These are phyloP conservation scores for Oligia latruncula DNA, from an alignment of 2,888 invertebrate genomes.

Conservation along the genomic window DNA sequence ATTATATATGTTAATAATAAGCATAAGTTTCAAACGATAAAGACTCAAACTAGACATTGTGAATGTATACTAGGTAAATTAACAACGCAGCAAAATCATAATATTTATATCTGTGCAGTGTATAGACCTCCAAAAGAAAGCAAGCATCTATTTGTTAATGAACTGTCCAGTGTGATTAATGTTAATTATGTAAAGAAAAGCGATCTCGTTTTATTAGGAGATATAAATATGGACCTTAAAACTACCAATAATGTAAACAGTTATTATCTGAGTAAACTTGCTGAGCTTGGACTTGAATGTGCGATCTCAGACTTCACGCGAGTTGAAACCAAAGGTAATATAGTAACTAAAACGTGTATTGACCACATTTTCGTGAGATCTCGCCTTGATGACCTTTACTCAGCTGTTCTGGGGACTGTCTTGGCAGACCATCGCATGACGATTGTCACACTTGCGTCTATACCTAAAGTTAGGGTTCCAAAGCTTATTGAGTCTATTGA, in stretches of 20 bases:
- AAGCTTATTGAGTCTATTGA: conserved; percentile 1
- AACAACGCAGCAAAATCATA: neutral
- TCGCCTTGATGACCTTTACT: too few species aligned
- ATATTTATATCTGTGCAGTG: conserved; percentile 10
- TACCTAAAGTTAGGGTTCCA: too few species aligned
- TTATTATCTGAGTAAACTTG: neutral
- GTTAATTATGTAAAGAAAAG: neutral
- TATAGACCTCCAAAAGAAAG: conserved; percentile 13
- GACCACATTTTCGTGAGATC: conserved; percentile 1
- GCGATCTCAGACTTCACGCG: conserved; percentile 7
- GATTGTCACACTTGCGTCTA: neutral
- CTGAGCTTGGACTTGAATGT: conserved; percentile 10
- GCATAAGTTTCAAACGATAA: conserved; percentile 1
- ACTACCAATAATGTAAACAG: conserved; percentile 7
- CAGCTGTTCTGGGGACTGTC: conserved; percentile 1
- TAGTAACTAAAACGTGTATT: neutral
- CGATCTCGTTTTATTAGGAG: conserved; percentile 2
- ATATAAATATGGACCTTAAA: neutral
- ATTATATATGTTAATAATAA: neutral
- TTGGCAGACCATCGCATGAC: neutral
- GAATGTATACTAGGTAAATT: conserved; percentile 7
- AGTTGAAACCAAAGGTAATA: conserved; percentile 1
- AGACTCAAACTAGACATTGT: neutral
- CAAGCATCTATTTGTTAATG: conserved; percentile 10
- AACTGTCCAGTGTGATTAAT: neutral